Conservation (phyloP, 2,888 invertebrate genomes). For the Drosophila prolongata region DNA sequence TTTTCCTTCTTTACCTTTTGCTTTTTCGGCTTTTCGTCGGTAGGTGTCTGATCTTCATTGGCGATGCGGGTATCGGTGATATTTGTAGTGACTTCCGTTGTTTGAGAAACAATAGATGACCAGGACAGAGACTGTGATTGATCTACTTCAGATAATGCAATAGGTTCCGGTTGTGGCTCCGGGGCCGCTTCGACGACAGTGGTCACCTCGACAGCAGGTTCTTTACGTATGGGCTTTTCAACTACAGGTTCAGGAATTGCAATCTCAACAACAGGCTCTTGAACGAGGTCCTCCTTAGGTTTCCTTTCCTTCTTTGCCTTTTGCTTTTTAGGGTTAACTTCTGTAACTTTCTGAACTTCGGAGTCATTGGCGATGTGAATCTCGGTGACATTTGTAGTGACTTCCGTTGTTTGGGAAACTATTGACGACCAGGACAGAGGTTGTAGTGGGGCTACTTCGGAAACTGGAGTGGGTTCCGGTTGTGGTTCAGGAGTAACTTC, state of each 20-base stretch:
- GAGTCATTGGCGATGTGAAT: background rate
- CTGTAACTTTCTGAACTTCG: background rate
- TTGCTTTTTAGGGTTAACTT: constrained; percentile 39
- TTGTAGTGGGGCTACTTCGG: constrained; percentile 3
- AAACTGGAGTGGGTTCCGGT: background rate
- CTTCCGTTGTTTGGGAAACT: constrained; percentile 34
- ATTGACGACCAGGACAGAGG: constrained; percentile 49
- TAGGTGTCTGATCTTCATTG: background rate
- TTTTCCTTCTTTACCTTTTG: constrained; percentile 53
- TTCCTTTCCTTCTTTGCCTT: constrained; percentile 35
- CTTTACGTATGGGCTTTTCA: background rate
- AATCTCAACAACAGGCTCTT: background rate
- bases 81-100: constrained; percentile 8
- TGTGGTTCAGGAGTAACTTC: constrained; percentile 1
- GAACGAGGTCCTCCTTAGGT: background rate
- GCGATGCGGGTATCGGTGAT: background rate
- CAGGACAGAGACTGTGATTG: constrained; percentile 1
- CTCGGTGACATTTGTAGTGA: background rate
- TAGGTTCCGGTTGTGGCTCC: constrained; percentile 10
- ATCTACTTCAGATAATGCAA: background rate
- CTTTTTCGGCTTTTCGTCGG: constrained; percentile 41
- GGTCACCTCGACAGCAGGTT: constrained; percentile 8
- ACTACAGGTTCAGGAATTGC: background rate
- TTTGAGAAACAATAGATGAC: background rate
- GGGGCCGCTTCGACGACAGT: background rate